These are phyloP conservation scores for Perizoma affinitatum DNA, from an alignment of 2,888 invertebrate genomes.

Conservation along the genomic window DNA sequence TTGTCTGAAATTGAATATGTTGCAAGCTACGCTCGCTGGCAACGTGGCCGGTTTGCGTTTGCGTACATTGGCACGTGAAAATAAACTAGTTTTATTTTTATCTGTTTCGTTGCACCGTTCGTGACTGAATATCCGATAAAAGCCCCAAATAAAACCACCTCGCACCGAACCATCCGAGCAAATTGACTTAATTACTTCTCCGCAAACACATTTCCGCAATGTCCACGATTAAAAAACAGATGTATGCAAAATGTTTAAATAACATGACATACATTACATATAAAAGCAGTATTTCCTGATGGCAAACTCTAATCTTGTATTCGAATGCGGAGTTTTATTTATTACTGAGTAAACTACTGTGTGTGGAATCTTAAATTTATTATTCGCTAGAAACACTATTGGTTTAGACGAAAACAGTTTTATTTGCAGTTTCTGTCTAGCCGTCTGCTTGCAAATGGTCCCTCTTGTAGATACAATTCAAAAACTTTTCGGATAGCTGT, in stretches of 20 bases:
- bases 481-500: conserved; percentile 7
- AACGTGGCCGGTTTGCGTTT: conserved; percentile 17
- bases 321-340: conserved; percentile 11
- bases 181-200: conserved; percentile 48
- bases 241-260: conserved; percentile 1
- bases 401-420: conserved; percentile 22
- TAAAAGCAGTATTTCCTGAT: not conserved
- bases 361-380: conserved; percentile 12
- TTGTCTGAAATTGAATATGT: conserved; percentile 40
- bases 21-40: conserved; percentile 21
- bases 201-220: conserved; percentile 10
- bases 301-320: not conserved
- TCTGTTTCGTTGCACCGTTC: conserved; percentile 46
- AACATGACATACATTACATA: not conserved
- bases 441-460: conserved; percentile 26
- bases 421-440: conserved; percentile 27
- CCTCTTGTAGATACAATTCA: not conserved
- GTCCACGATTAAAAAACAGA: conserved; percentile 10
- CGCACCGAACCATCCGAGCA: conserved; percentile 47
- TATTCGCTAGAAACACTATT: conserved; percentile 15
- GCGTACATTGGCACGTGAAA: conserved; percentile 44
- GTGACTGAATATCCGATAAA: conserved; percentile 67
- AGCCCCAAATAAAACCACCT: conserved; percentile 57
- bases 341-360: conserved; percentile 8
- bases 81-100: conserved; percentile 64